Base-by-base conservation (phyloP, 2,797 vertebrate genomes). In the Poeciliopsis presidionis region DNA sequence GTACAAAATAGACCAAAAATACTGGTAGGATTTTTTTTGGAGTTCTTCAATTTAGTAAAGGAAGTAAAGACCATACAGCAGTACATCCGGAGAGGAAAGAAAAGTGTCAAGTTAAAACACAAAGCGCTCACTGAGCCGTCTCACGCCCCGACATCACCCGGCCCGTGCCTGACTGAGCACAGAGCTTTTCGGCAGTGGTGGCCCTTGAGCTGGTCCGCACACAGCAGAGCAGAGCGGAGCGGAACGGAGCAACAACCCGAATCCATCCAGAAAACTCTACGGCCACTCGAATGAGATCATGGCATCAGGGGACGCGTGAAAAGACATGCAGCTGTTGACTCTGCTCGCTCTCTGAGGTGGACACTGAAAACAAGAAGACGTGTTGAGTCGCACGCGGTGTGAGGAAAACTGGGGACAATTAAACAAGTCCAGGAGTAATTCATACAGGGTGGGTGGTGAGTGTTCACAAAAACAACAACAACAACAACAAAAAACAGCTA, bases 321-420 rank as follows among this genome's bases (percentile, higher is more conserved):
- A 90, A 93, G 90, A 90, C 84, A 71, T 83, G 79, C 96, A 96
- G 95, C 95, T 96, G 95, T 92, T 94, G 90, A 77, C 92, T 92
- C 86, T 75, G 89, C 93, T 94, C 91, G 69, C 88, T 81, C 87
- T 88, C 78, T 11, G 81, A 88, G 89, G 81, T 84, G 57, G 86
- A 92, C 87, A 55, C 74, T 0, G 63, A 90, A 90, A 93, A 91
- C 75, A 90, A 88, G 74, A 5, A 82, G 89, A 86, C 76, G 88
- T 89, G 89, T 80, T 92, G 95, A 95, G 82, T 89, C 51, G 75
- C 45, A 75, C 61, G 76, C 82, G 82, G 90, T 89, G 85, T 85
- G 80, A 90, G 73, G 76, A 84, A 81, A 91, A 83, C 78, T 74
- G 80, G 78, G 81, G 79, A 87, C 88, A 82, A 80, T 89, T 84